These are phyloP conservation scores for Dendroctonus ponderosae DNA, from an alignment of 1,140 invertebrate species.

Conservation along the genomic window DNA sequence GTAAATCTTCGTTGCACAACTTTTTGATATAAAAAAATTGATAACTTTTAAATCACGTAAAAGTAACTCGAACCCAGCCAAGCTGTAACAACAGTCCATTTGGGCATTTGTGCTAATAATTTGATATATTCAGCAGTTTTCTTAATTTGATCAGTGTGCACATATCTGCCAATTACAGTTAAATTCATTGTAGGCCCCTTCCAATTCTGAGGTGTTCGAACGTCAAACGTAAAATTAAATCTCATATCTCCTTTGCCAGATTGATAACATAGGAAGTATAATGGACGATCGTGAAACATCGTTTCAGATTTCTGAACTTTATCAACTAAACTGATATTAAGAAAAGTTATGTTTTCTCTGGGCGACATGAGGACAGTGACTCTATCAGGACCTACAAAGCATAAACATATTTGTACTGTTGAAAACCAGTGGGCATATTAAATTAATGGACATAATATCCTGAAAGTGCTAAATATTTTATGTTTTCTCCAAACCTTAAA, in stretches of 20 bases:
- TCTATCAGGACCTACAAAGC: slow-evolving; percentile 42
- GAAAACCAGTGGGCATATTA: no score
- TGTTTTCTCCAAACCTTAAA: no score
- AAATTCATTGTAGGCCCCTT: slow-evolving; percentile 41
- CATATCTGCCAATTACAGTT: slow-evolving; percentile 41
- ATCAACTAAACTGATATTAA: slow-evolving; percentile 41
- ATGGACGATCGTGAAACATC: slow-evolving; percentile 37
- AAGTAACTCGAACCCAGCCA: slow-evolving; percentile 43
- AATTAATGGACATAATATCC: no score
- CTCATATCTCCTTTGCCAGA: slow-evolving; percentile 38
- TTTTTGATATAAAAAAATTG: not conserved
- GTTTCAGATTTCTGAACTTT: slow-evolving; percentile 24
- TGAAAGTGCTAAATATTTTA: no score
- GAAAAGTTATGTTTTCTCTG: slow-evolving; percentile 38
- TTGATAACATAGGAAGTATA: slow-evolving; percentile 43
- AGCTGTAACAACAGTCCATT: slow-evolving; percentile 46
- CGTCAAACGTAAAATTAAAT: slow-evolving; percentile 41
- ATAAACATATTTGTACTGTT: not conserved
- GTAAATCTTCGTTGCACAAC: no score
- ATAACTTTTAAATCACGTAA: slow-evolving; percentile 41
- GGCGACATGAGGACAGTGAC: slow-evolving; percentile 44
- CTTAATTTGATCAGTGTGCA: slow-evolving; percentile 40
- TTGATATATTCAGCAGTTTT: slow-evolving; percentile 42
- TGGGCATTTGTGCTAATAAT: slow-evolving; percentile 46
- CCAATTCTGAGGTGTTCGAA: slow-evolving; percentile 36